Evolutionary conservation across 92 coral and sea anemone species (phyloP).

Genomic region (Porites cylindrica): DNA sequence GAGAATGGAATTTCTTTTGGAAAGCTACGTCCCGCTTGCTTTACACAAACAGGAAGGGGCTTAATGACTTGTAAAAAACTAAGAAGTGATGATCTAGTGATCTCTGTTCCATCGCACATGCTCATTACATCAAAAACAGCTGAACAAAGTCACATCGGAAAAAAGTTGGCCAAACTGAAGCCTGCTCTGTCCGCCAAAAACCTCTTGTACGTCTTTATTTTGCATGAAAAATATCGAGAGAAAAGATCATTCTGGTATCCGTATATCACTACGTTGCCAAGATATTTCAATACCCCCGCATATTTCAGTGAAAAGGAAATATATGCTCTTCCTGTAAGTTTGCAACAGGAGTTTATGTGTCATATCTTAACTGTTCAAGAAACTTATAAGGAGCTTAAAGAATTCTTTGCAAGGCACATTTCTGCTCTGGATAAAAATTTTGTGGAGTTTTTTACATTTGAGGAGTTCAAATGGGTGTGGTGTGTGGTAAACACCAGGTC

Average conservation of each 20-base stretch:
- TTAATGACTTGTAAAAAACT: conserved; percentile 74
- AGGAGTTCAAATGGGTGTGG: conserved; percentile 96
- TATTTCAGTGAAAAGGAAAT: conserved; percentile 75
- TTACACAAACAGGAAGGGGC: conserved; percentile 87
- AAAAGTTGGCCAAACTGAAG: not conserved
- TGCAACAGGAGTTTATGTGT: conserved; percentile 34
- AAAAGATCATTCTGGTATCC: conserved; percentile 90
- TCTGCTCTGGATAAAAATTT: conserved; percentile 18
- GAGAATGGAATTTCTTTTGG: conserved; percentile 77
- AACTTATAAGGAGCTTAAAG: conserved; percentile 49
- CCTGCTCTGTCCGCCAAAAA: conserved; percentile 50
- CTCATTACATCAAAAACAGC: conserved; percentile 77
- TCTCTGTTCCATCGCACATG: conserved; percentile 83
- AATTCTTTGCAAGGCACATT: conserved; percentile 1
- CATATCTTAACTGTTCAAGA: conserved; percentile 61
- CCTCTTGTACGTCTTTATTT: conserved; percentile 73
- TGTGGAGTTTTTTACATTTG: conserved; percentile 50
- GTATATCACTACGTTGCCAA: conserved; percentile 81
- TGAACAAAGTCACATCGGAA: conserved; percentile 55
- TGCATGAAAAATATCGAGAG: conserved; percentile 75
- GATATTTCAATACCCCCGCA: conserved; percentile 83
- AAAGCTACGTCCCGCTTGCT: conserved; percentile 77
- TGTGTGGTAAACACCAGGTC: conserved; percentile 93
- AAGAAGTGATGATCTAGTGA: conserved; percentile 57
- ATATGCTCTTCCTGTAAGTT: conserved; percentile 51